phyloP scores from a whole-genome alignment of 2,888 invertebrate species.

The Hypselothyrea guttata region DNA sequence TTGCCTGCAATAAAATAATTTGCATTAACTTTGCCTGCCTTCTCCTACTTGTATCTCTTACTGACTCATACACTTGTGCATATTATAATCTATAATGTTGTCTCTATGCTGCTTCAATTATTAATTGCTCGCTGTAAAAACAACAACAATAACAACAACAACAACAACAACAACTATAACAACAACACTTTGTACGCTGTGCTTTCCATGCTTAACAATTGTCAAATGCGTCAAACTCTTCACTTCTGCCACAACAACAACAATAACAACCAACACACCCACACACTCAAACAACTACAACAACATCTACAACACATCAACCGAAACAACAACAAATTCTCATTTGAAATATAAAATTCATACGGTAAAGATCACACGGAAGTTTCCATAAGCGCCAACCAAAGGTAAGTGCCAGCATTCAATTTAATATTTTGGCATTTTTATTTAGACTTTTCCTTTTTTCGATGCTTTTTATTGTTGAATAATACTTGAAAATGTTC shows the following conservation, averaged over 20 bases:
- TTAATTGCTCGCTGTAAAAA: slow-evolving; percentile 54
- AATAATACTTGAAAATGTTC: no score
- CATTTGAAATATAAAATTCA: slow-evolving; percentile 47
- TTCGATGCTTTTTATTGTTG: no score
- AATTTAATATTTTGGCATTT: slow-evolving; percentile 9
- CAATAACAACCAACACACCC: slow-evolving; percentile 29
- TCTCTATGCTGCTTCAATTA: slow-evolving; percentile 58
- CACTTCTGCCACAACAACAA: slow-evolving; percentile 37
- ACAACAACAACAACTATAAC: slow-evolving; percentile 34
- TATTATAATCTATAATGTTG: slow-evolving; percentile 35
- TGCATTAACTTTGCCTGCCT: slow-evolving; percentile 48
- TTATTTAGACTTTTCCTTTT: no score
- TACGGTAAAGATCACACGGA: slow-evolving; percentile 81
- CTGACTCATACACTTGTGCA: slow-evolving; percentile 41
- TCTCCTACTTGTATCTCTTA: slow-evolving; percentile 28
- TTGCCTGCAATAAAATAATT: slow-evolving; percentile 43
- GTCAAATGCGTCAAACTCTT: slow-evolving; percentile 32
- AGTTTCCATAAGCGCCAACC: slow-evolving; percentile 81
- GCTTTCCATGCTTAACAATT: slow-evolving; percentile 36
- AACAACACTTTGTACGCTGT: slow-evolving; percentile 22
- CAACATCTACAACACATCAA: slow-evolving; percentile 12
- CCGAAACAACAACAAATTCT: slow-evolving; percentile 43
- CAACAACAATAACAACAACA: slow-evolving; percentile 48
- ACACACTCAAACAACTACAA: slow-evolving; percentile 29
- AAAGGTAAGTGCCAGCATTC: slow-evolving; percentile 79